A percentile compares a stretch with the other conserved stretches of the same genome.
These are phyloP conservation scores for Eretmocerus hayati DNA, from an alignment of 2,888 invertebrate genomes.

Conservation along the genomic window DNA sequence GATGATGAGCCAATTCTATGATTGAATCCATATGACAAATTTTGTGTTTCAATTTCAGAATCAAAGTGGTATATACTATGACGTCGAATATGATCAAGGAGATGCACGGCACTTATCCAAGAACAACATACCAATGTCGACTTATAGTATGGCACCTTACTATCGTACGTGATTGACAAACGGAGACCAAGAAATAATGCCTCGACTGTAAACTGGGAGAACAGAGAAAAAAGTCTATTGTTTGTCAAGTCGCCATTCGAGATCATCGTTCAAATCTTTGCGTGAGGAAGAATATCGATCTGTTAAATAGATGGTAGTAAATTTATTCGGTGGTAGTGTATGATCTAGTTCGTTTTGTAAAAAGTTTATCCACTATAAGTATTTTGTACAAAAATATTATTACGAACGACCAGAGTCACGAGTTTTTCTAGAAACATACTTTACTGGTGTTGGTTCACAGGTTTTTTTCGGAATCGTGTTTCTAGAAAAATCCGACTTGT, in stretches of 20 bases:
- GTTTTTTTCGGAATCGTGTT: slow-evolving; percentile 13
- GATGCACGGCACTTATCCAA: slow-evolving; percentile 51
- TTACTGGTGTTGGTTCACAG: slow-evolving; percentile 10
- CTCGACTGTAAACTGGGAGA: too few relatives aligned
- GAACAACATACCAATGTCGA: slow-evolving; percentile 67
- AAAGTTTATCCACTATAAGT: slow-evolving; percentile 1
- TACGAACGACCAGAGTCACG: background rate
- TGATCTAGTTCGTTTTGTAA: slow-evolving; percentile 9
- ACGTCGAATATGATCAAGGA: slow-evolving; percentile 75
- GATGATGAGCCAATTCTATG: too few relatives aligned
- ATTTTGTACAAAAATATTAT: background rate
- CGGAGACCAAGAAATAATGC: background rate
- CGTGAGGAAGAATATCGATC: too few relatives aligned
- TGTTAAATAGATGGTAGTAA: too few relatives aligned
- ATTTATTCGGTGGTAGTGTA: slow-evolving; percentile 15
- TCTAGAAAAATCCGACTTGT: slow-evolving; percentile 14
- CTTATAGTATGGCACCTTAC: slow-evolving; percentile 70
- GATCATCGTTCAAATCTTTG: too few relatives aligned
- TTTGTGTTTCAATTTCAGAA: too few relatives aligned
- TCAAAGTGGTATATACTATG: slow-evolving; percentile 84
- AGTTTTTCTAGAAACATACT: slow-evolving; percentile 18
- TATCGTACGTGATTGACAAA: slow-evolving; percentile 49
- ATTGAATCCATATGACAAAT: too few relatives aligned
- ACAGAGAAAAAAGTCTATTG: too few relatives aligned
- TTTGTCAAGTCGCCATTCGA: too few relatives aligned